Evolutionary conservation across 2,888 invertebrate species (phyloP), one percentile per base, ranked within the genome.

Genomic region (Drosophila antonietae): DNA sequence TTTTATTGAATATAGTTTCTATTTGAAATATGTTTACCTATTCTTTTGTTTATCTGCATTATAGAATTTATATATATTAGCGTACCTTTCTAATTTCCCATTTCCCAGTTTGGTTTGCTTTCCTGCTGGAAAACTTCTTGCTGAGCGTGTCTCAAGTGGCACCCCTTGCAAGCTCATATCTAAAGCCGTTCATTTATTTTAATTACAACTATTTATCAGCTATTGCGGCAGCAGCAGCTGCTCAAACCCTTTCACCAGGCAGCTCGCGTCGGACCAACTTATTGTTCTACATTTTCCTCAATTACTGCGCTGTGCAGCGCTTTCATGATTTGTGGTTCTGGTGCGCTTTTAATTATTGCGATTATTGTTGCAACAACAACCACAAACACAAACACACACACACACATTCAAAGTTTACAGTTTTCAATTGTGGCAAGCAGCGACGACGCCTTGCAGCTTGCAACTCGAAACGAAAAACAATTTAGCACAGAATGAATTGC

Each of bases 331-430:
- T 84, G 83, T 81, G 68, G 72, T 64, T 44, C 61, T 71, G 68
- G 61, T 74, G 72, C 68, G 76, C 83, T 83, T 83, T 83, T 83
- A 83, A 83, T 83, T 83, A 83, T 83, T 81, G 83, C 83, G 83
- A 83, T 83, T 83, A 85, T 83, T 85, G 86, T 81, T 83, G 83
- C 83, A 85, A 61, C 49, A 60, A 55, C 53, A 39, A 6, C 39
- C 53, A 53, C 23, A 39, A 5, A 39, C 23, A 39, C 37, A 39
- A n/a, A 39, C 39, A 41, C 10, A n/a, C 14, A 35, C 35, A 52
- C 14, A 15, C 3, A 33, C 33, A 33, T 9, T 33, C 6, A 35
- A 67, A 85, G 75, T 83, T 83, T 83, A 83, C 83, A 83, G 83
- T 83, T 83, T 72, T 76, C 78, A 73, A 83, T 78, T 80, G 84